Conservation (phyloP, 2,888 invertebrate species). For the Hofmannophila pseudospretella region DNA sequence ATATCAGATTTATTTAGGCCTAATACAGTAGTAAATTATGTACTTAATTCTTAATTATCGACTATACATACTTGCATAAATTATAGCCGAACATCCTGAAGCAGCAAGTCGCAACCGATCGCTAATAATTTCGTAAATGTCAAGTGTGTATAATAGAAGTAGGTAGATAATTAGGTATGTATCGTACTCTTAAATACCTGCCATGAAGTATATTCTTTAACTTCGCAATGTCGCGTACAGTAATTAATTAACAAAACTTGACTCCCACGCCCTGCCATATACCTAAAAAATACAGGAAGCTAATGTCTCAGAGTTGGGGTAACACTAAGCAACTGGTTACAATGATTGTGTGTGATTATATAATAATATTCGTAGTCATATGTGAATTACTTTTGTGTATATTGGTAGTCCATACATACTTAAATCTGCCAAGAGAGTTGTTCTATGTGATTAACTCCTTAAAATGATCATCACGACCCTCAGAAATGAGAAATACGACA, state of each 20-base stretch:
- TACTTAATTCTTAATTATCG: too few relatives aligned
- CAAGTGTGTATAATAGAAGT: slow-evolving; percentile 2
- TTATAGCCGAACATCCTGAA: background rate
- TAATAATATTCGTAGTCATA: too few relatives aligned
- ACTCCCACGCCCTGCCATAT: background rate
- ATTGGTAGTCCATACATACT: too few relatives aligned
- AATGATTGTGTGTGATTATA: too few relatives aligned
- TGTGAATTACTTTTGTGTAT: too few relatives aligned
- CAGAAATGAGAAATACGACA: too few relatives aligned
- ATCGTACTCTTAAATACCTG: slow-evolving; percentile 1
- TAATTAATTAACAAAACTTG: slow-evolving; percentile 1
- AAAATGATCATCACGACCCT: too few relatives aligned
- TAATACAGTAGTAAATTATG: too few relatives aligned
- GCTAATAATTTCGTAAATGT: slow-evolving; percentile 9
- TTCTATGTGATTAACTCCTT: too few relatives aligned
- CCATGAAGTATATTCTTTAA: slow-evolving; percentile 2
- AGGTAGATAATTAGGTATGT: slow-evolving; percentile 1
- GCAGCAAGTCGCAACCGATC: background rate
- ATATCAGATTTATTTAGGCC: too few relatives aligned
- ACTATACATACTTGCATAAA: background rate
- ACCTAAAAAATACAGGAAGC: background rate
- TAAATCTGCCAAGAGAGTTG: too few relatives aligned
- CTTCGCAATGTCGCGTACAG: slow-evolving; percentile 1
- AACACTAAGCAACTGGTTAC: background rate
- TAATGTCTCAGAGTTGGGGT: background rate